A percentile compares a stretch with the other conserved stretches of the same genome.
phyloP scores from a whole-genome alignment of 2,797 vertebrate genomes.

The Tiaroga cobitis region DNA sequence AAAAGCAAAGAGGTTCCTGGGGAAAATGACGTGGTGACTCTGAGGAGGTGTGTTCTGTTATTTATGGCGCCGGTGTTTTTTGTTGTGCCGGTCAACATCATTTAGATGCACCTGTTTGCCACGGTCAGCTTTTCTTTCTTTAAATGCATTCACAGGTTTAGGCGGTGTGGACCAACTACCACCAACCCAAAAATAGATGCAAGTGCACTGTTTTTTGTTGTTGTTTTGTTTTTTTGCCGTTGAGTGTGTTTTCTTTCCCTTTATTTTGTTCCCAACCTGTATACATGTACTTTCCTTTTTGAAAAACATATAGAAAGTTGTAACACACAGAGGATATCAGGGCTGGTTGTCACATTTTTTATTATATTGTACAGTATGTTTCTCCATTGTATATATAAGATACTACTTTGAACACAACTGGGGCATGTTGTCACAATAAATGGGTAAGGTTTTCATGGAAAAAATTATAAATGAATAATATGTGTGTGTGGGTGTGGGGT shows the following conservation, averaged over 20 bases:
- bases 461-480: no score
- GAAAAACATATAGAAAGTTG: background rate
- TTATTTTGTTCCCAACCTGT: background rate
- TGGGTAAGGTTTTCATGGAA: no score
- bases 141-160: constrained; percentile 38
- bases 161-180: background rate
- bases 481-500: background rate
- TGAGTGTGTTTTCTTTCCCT: background rate
- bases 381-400: no score
- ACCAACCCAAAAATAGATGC: background rate
- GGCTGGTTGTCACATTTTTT: no score
- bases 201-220: background rate
- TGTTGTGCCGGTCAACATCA: constrained; percentile 53
- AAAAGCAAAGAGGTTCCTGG: constrained; percentile 49
- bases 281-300: background rate
- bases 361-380: no score
- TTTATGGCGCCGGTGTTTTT: constrained; percentile 48
- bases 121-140: constrained; percentile 49
- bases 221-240: background rate
- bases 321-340: background rate
- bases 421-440: no score
- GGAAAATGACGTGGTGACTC: constrained; percentile 53
- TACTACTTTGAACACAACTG: no score
- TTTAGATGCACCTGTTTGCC: constrained; percentile 55
- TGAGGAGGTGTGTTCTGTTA: constrained; percentile 51